Evolutionary conservation across 53 echinoderm and acorn worm species (phyloP).

Genomic region (Henricia sp.): DNA sequence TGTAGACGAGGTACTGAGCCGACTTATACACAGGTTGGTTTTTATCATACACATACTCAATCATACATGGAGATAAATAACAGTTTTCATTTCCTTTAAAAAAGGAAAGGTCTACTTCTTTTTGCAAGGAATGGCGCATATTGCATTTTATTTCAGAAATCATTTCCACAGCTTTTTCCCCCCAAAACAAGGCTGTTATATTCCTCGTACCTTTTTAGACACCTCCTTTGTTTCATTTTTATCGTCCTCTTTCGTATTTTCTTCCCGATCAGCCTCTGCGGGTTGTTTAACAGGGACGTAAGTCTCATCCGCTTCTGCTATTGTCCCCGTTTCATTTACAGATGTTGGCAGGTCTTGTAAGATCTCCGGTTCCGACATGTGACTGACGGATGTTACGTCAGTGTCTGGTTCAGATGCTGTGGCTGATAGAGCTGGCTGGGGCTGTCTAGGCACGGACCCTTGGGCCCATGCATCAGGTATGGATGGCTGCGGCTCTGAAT

Average conservation of each 20-base stretch:
- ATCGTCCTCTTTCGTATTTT: background rate
- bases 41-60: no score
- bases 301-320: slow-evolving; percentile 65
- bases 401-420: slow-evolving; percentile 87
- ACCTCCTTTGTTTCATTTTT: slow-evolving; percentile 35
- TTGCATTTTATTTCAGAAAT: no score
- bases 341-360: slow-evolving; percentile 79
- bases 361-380: slow-evolving; percentile 74
- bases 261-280: slow-evolving; percentile 60
- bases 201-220: slow-evolving; percentile 13
- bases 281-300: slow-evolving; percentile 38
- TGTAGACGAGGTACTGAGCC: no score
- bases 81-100: no score
- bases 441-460: slow-evolving; percentile 87
- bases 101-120: no score
- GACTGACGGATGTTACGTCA: slow-evolving; percentile 86
- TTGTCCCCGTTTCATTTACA: slow-evolving; percentile 72
- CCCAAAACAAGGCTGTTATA: background rate
- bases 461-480: slow-evolving; percentile 98
- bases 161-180: background rate
- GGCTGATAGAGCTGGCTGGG: slow-evolving; percentile 80
- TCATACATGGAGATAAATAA: no score
- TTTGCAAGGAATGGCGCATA: no score
- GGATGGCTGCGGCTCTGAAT: slow-evolving; percentile 81
- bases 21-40: no score